Evolutionary conservation across 2,888 invertebrate genomes (phyloP).

Genomic region (Lepas anatifera): DNA sequence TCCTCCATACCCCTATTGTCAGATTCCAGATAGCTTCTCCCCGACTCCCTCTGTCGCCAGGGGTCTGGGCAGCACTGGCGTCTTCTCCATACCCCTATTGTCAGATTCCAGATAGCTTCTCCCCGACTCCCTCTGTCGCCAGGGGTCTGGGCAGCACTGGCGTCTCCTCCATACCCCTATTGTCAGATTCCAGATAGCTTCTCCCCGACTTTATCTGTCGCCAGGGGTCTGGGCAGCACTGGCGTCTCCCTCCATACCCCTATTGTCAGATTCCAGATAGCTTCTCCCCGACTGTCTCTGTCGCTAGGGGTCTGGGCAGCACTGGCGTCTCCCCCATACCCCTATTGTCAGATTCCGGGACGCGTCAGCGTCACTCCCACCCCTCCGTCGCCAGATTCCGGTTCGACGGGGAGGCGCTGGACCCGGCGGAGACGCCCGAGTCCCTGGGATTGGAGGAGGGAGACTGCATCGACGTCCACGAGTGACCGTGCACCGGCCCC

Average conservation of each 20-base stretch:
- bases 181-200: no score
- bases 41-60: not conserved
- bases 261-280: not conserved
- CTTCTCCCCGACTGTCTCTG: not conserved
- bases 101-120: no score
- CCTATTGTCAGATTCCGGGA: not conserved
- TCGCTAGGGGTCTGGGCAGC: not conserved
- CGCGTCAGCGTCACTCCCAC: not conserved
- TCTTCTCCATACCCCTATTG: no score
- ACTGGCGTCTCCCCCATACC: not conserved
- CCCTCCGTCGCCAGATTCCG: slow-evolving; percentile 30
- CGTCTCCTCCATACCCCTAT: no score
- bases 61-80: no score
- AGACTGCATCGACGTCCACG: slow-evolving; percentile 40
- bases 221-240: not conserved
- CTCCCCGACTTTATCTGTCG: no score
- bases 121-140: no score
- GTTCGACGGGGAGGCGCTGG: slow-evolving; percentile 43
- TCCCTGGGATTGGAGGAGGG: slow-evolving; percentile 43
- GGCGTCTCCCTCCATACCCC: not conserved
- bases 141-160: no score
- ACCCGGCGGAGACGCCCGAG: slow-evolving; percentile 35
- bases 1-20: no score
- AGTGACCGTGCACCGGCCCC: not conserved
- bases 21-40: no score